Evolutionary conservation across 2,113 vertebrate genomes (phyloP), one percentile per base, ranked within the genome.

Genomic region (Ornithorhynchus anatinus): DNA sequence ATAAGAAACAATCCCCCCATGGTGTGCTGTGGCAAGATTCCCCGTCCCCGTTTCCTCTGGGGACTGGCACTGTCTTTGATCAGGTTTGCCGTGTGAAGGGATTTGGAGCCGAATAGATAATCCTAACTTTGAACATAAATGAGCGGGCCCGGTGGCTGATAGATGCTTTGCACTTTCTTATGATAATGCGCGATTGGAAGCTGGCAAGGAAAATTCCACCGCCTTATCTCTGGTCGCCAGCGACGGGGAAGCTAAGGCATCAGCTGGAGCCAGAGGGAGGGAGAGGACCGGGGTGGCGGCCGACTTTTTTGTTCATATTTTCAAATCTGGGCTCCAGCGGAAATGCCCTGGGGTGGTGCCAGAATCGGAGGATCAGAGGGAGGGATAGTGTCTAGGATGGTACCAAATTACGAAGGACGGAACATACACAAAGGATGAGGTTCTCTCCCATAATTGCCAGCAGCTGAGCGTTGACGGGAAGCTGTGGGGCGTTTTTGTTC

Each of bases 41-140:
- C 73, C 86, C 82, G 90, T 92, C 89, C 82, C 81, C 89, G 85
- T 93, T 93, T 91, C 95, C 95, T 96, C 96, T 91, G 88, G 44
- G 56, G 86, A 91, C 92, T 83, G 62, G 59, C 84, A 73, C 79
- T 89, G 90, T 86, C 92, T 94, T 95, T 95, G 93, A 95, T 96
- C 94, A 89, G 36, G 84, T 48, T 92, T 76, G 88, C 89, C 88
- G 92, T 98, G 97, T 98, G 97, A 99, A 96, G 95, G 96, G 97
- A 98, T 99, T 98, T 96, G 84, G 86, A 88, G 89, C 90, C 85
- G 90, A 94, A 94, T 83, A 94, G 95, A 94, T 98, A 97, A 98
- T 98, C 97, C 95, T 72, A 95, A 97, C 87, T 96, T 96, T 96
- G 95, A 98, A 97, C 95, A 96, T 95, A 94, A 96, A 95, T 95